Percentiles rank a stretch among this genome's conserved stretches.
These are phyloP conservation scores for Xiphias gladius DNA, from an alignment of 2,113 vertebrate species.

Conservation along the genomic window DNA sequence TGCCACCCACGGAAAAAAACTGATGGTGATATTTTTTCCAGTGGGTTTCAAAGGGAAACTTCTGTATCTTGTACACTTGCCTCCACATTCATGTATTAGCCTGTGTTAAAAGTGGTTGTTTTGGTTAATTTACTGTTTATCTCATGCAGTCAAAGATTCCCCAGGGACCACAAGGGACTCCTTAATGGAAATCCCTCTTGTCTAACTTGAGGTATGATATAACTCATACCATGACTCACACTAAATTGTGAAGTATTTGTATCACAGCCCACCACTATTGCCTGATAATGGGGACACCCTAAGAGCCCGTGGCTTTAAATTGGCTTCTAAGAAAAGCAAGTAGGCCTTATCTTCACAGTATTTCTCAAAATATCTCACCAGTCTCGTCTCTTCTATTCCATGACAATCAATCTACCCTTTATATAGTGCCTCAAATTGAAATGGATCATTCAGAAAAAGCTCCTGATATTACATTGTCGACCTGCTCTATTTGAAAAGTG, in stretches of 20 bases:
- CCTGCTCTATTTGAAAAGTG: background rate
- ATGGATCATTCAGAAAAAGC: background rate
- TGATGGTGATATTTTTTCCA: background rate
- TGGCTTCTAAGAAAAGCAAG: slow-evolving; percentile 65
- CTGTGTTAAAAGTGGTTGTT: background rate
- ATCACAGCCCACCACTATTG: slow-evolving; percentile 30
- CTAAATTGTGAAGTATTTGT: slow-evolving; percentile 40
- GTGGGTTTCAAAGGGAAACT: background rate
- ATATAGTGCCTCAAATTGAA: slow-evolving; percentile 24
- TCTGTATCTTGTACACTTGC: background rate
- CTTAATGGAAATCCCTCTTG: slow-evolving; percentile 42
- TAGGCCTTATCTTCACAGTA: slow-evolving; percentile 49
- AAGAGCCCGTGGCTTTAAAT: slow-evolving; percentile 38
- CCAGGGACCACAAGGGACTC: slow-evolving; percentile 2
- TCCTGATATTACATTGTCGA: background rate
- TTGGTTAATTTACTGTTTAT: slow-evolving; percentile 4
- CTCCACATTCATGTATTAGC: background rate
- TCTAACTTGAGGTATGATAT: slow-evolving; percentile 36
- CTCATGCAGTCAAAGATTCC: slow-evolving; percentile 11
- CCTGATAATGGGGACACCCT: slow-evolving; percentile 40
- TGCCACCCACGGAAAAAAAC: slow-evolving; percentile 1
- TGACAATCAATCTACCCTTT: slow-evolving; percentile 34
- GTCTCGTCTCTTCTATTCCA: slow-evolving; percentile 21
- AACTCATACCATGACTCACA: slow-evolving; percentile 45
- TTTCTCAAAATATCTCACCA: slow-evolving; percentile 52